phyloP scores from a whole-genome alignment of 2,888 invertebrate species.

The Pelosia muscerda region DNA sequence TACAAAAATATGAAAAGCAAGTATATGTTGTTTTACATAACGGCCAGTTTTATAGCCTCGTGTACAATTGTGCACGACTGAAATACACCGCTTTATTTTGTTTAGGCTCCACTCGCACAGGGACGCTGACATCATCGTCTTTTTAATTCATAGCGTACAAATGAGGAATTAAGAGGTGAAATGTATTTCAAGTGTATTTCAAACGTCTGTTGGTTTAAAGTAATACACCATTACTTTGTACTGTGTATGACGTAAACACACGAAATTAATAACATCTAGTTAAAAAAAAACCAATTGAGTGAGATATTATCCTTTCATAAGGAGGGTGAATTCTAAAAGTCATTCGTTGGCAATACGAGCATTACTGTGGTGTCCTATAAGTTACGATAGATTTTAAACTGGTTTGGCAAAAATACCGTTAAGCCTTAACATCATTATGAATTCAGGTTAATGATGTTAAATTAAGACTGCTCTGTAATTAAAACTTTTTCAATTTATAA shows the following conservation, averaged over 20 bases:
- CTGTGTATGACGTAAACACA: too few relatives aligned
- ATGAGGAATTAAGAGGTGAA: background rate
- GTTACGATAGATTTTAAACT: background rate
- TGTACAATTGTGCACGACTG: slow-evolving; percentile 2
- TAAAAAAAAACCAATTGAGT: background rate
- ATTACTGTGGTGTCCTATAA: too few relatives aligned
- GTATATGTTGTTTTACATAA: slow-evolving; percentile 5
- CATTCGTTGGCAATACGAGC: background rate
- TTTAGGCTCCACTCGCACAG: background rate
- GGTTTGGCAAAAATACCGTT: background rate
- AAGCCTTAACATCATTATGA: background rate
- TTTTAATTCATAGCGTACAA: background rate
- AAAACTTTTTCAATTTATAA: slow-evolving; percentile 4
- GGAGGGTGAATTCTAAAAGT: background rate
- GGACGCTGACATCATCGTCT: background rate
- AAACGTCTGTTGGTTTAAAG: background rate
- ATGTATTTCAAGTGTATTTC: background rate
- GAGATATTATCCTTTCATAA: background rate
- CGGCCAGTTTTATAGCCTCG: background rate
- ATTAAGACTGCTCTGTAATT: slow-evolving; percentile 23
- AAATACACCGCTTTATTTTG: slow-evolving; percentile 9
- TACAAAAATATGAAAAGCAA: background rate
- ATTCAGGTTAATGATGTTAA: background rate
- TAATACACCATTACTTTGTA: too few relatives aligned
- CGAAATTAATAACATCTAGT: too few relatives aligned